A percentile compares a stretch with the other conserved stretches of the same genome.
Conservation (phyloP, 53 echinoderm and acorn worm genomes). For the Pentamera pediparva region DNA sequence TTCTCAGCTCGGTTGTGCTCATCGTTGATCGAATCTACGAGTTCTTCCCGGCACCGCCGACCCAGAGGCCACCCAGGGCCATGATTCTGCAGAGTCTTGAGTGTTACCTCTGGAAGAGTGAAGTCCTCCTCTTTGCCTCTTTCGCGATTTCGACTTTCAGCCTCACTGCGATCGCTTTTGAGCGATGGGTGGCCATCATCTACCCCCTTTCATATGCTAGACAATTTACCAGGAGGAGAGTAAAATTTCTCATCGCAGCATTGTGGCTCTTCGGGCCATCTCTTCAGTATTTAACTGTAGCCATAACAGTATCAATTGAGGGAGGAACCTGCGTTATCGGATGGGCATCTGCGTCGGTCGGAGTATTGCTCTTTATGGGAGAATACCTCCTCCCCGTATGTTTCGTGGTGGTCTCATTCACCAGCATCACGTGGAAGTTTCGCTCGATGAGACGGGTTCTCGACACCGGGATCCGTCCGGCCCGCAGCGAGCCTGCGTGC, state of each 20-base stretch:
- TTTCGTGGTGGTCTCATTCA: slow-evolving; percentile 65
- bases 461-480: too few relatives aligned
- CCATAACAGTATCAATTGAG: neutral
- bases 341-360: slow-evolving; percentile 17
- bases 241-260: neutral
- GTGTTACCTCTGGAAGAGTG: slow-evolving; percentile 65
- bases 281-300: slow-evolving; percentile 24
- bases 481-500: too few relatives aligned
- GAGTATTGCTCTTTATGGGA: slow-evolving; percentile 59
- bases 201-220: slow-evolving; percentile 61
- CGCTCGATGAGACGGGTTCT: slow-evolving; percentile 43
- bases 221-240: slow-evolving; percentile 42
- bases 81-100: neutral
- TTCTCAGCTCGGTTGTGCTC: slow-evolving; percentile 49
- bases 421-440: slow-evolving; percentile 39
- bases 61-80: too few relatives aligned
- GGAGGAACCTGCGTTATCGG: neutral
- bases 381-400: slow-evolving; percentile 66
- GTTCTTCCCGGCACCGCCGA: neutral
- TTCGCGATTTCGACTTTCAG: slow-evolving; percentile 77
- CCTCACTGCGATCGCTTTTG: slow-evolving; percentile 61
- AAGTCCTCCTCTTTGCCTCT: slow-evolving; percentile 43
- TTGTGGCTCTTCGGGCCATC: slow-evolving; percentile 40
- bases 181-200: slow-evolving; percentile 64
- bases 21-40: slow-evolving; percentile 7